Evolutionary conservation across 1,140 invertebrate genomes (phyloP), one percentile per base, ranked within the genome.

Genomic region (Ladona fulva): DNA sequence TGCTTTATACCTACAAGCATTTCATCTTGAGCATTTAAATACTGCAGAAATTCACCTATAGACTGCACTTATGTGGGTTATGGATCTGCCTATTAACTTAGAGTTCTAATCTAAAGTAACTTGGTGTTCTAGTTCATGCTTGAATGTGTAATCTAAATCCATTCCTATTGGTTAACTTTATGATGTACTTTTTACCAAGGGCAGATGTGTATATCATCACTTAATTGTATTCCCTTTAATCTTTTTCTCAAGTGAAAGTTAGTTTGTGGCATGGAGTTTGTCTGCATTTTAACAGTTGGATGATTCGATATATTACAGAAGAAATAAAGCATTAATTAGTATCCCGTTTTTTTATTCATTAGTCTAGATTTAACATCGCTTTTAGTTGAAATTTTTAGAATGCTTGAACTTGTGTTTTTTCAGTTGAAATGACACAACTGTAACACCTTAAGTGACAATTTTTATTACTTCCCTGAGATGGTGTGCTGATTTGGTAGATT

Each of bases 281-380:
- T 66, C 52, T 66, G 52, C 52, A 66, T 66, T 66, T 66, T 66
- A 66, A 66, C 52, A 66, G 52, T 66, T 66, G 52, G n/a, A 66
- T 16, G 52, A 19, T 66, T 37, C 29, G 29, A 66, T 19, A 66
- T 66, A 66, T 66, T 66, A 66, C 52, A 66, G n/a, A 66, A 19
- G 52, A 37, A 66, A 66, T 66, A 66, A 66, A 66, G 52, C 52
- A 66, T 66, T 66, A 66, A 66, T 66, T 66, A 66, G 52, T 66
- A 66, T 22, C n/a, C 29, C 29, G 29, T 22, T 66, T 66, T 52
- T 66, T 66, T 66, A 66, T 66, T 66, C 12, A 66, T 37, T 37
- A 8, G 52, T 3, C n/a, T 66, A 66, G n/a, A 6, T 66, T 66
- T 66, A 22, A 37, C 29, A 37, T 37, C 3, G 29, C 29, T 37